Base-by-base conservation (phyloP, 2,113 vertebrate genomes). In the Psephotus haematonotus region DNA sequence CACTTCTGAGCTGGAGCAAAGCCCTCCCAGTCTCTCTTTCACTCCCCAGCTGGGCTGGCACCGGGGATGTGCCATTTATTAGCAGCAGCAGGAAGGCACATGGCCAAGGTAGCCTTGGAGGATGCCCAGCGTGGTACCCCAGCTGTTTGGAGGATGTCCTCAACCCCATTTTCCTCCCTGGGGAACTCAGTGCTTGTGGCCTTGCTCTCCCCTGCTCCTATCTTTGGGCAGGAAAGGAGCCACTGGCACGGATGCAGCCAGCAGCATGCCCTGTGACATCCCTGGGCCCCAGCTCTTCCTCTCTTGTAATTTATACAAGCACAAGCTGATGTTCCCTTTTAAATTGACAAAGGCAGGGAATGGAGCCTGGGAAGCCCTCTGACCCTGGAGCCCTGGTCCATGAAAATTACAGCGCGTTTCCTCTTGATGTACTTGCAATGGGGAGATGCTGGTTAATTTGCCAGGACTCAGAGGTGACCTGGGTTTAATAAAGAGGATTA, bases 401-500 rank as follows among this genome's bases (percentile, higher is more conserved):
- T 97, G 97, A 97, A 98, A 98, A 98, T 98, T 97, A 97, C 95
- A 92, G 95, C 29, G 52, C 27, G 6, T 90, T 96, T 91, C 82
- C 96, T 97, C 97, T 97, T 97, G 97, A 98, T 98, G 97, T 94
- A 95, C 97, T 98, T 97, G 97, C 94, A 87, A 93, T 97, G 95
- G 97, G 95, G 96, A 98, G 97, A 98, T 80, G 97, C 96, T 95
- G 97, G 97, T 98, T 98, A 98, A 98, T 98, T 98, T 98, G 97
- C 98, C 94, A 97, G 95, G 97, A 97, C 97, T 98, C 96, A 89
- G 98, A 98, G 98, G 98, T 98, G 98, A 98, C 98, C 98, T 6
- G 93, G 90, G 98, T 98, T 98, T 98, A 98, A 98, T 98, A 98
- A 98, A 98, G 98, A 98, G 98, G 98, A 98, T 98, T 98, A 98